Evolutionary conservation across 2,888 invertebrate species (phyloP).

Genomic region (Agrotis puta): DNA sequence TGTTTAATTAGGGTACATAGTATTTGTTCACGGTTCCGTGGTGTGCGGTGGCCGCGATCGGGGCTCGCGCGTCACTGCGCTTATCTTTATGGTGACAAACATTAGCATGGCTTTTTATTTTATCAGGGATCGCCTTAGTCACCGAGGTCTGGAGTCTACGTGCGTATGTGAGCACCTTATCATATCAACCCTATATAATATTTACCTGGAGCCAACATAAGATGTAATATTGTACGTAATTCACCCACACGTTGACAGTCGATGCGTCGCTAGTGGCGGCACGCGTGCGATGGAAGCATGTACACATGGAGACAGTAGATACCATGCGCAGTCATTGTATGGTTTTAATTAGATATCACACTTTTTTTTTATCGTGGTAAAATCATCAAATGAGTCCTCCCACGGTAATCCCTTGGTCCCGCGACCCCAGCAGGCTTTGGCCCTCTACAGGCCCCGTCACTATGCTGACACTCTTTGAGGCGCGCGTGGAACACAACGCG

Average conservation of each 20-base stretch:
- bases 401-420: too few relatives aligned
- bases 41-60: constrained; percentile 83
- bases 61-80: constrained; percentile 75
- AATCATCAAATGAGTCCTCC: too few relatives aligned
- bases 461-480: too few relatives aligned
- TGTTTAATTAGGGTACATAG: constrained; percentile 81
- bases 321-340: background rate
- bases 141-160: constrained; percentile 80
- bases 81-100: constrained; percentile 89
- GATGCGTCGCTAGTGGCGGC: constrained; percentile 24
- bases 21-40: constrained; percentile 81
- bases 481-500: too few relatives aligned
- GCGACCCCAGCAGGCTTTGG: too few relatives aligned
- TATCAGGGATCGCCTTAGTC: constrained; percentile 84
- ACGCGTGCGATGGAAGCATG: constrained; percentile 2
- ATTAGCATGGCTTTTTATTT: constrained; percentile 82
- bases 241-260: constrained; percentile 46
- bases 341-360: constrained; percentile 14
- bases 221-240: constrained; percentile 73
- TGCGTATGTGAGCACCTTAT: constrained; percentile 75
- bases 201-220: constrained; percentile 78
- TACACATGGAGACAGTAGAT: constrained; percentile 30
- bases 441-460: too few relatives aligned
- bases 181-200: constrained; percentile 84
- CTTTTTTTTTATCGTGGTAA: too few relatives aligned